Evolutionary conservation across 2,888 invertebrate species (phyloP), one percentile per base, ranked within the genome.

Genomic region (Drosophila stalkeri): DNA sequence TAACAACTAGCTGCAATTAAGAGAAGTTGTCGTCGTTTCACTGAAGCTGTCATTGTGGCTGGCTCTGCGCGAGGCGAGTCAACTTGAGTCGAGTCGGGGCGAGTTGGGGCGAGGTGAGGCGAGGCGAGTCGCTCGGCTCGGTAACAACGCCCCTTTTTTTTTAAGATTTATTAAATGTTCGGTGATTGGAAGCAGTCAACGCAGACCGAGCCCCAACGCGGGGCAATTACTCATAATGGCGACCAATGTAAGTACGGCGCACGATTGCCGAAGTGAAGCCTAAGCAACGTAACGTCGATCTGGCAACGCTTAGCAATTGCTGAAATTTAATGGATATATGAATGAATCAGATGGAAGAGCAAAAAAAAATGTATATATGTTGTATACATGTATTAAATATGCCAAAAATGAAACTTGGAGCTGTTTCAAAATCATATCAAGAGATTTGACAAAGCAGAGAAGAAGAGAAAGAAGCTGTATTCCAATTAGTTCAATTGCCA

Each of bases 1-100:
- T 62, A 82, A 62, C 75, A 75, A 88, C 86, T 86, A 82, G 72
- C 64, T 69, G 77, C 80, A 88, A 84, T 88, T 86, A 84, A 86
- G 80, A 65, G 64, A 49, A 72, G 72, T 68, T 61, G 72, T 64
- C 56, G 61, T 51, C 51, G 63, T 55, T 77, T 51, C 43, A 64
- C 60, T 68, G 64, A 52, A 75, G 70, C 64, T 72, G 73, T 64
- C 64, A 66, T 60, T 64, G 75, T 63, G 54, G 27, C 23, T 51
- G 57, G 51, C 47, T 49, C 54, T n/a, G 39, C 16, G 51, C 23
- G 18, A 43, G 43, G 5, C 44, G 44, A 44, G 44, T 35, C 35
- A 12, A 37, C 12, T 18, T 14, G 51, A n/a, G 20, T 12, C 35
- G 20, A 35, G 51, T 43, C 51, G 54, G 37, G 60, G 54, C 35